phyloP scores from a whole-genome alignment of 53 echinoderm and acorn worm genomes.

The Echinometra lucunter region DNA sequence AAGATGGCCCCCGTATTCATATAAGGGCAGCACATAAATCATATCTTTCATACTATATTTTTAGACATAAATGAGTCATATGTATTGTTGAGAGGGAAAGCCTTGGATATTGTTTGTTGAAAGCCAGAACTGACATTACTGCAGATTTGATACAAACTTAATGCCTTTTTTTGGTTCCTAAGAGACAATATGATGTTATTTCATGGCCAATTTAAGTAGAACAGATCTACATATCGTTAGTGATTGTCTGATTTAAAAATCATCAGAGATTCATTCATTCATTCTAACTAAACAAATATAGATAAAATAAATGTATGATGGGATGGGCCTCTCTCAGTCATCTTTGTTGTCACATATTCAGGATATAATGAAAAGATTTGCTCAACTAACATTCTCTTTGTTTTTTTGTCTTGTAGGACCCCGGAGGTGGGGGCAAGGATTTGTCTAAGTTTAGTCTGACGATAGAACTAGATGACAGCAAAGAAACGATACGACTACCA shows the following conservation, averaged over 20 bases:
- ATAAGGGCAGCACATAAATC: background rate
- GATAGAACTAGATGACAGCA: constrained; percentile 45
- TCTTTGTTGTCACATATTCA: background rate
- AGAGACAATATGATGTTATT: too few relatives aligned
- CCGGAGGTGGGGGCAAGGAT: constrained; percentile 58
- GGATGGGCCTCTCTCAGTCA: background rate
- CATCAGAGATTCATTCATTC: background rate
- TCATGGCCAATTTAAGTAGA: too few relatives aligned
- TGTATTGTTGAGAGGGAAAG: background rate
- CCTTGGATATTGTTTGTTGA: background rate
- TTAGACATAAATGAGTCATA: background rate
- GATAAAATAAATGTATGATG: background rate
- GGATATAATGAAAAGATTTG: background rate
- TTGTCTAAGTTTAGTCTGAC: constrained; percentile 46
- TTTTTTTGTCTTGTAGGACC: constrained; percentile 39
- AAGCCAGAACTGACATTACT: background rate
- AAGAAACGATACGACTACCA: constrained; percentile 66
- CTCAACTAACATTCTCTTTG: background rate
- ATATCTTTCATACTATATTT: background rate
- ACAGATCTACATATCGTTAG: background rate
- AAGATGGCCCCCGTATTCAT: too few relatives aligned
- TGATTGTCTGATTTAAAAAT: background rate
- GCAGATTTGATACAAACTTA: background rate
- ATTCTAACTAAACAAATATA: background rate
- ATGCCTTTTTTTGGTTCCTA: too few relatives aligned